Conservation (phyloP, 2,888 invertebrate species). For the Meteorus cinctellus region DNA sequence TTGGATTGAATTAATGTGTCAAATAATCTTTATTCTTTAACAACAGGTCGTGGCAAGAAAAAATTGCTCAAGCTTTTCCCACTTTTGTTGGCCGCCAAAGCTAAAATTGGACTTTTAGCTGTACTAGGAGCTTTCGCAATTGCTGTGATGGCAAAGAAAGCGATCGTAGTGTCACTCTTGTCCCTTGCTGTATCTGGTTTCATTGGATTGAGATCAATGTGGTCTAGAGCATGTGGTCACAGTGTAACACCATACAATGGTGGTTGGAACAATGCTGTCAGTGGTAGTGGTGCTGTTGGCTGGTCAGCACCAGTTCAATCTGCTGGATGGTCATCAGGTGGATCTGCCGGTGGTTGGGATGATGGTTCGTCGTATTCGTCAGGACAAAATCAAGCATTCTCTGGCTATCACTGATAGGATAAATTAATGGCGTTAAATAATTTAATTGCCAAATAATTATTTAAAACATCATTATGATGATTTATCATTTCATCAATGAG, state of each 20-base stretch:
- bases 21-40: slow-evolving; percentile 30
- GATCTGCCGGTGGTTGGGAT: slow-evolving; percentile 63
- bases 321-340: slow-evolving; percentile 57
- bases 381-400: slow-evolving; percentile 66
- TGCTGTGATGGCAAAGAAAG: slow-evolving; percentile 79
- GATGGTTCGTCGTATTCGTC: slow-evolving; percentile 59
- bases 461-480: slow-evolving; percentile 14
- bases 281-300: slow-evolving; percentile 50
- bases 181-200: slow-evolving; percentile 78
- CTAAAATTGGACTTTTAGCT: slow-evolving; percentile 76
- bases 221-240: slow-evolving; percentile 63
- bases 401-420: slow-evolving; percentile 65
- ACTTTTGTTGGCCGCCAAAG: slow-evolving; percentile 77
- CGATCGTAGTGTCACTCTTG: slow-evolving; percentile 77
- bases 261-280: slow-evolving; percentile 60
- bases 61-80: slow-evolving; percentile 76
- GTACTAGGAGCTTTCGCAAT: slow-evolving; percentile 77
- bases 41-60: slow-evolving; percentile 77
- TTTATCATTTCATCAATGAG: slow-evolving; percentile 18
- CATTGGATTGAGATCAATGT: slow-evolving; percentile 70
- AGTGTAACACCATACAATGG: slow-evolving; percentile 67
- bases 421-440: not conserved
- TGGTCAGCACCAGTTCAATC: slow-evolving; percentile 48
- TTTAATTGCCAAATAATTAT: slow-evolving; percentile 41
- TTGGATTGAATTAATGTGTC: not conserved